A percentile compares a stretch with the other conserved stretches of the same genome.
phyloP scores from a whole-genome alignment of 2,113 vertebrate species.

The Atrichornis clamosus region DNA sequence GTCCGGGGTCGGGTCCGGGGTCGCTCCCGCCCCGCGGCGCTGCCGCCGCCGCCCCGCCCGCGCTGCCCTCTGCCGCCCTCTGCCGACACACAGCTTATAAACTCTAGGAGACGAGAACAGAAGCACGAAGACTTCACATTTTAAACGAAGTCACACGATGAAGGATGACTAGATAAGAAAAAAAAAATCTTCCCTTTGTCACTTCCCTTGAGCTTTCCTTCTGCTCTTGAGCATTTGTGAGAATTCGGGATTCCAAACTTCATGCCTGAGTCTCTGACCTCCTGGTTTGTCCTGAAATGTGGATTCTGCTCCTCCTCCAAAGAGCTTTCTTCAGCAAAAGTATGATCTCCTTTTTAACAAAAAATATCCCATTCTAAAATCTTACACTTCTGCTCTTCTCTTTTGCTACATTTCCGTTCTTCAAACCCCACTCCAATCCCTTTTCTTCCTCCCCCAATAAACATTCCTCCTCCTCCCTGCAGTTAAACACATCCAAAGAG shows the following conservation, averaged over 20 bases:
- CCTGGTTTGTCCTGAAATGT: not conserved
- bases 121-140: not conserved
- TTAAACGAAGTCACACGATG: not conserved
- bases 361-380: not conserved
- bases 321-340: not conserved
- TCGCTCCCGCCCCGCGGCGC: no score
- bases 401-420: not conserved
- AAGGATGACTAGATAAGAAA: not conserved
- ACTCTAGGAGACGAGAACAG: not conserved
- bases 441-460: not conserved
- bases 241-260: not conserved
- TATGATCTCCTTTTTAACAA: not conserved
- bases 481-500: not conserved
- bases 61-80: no score
- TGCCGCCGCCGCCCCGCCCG: no score
- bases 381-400: not conserved
- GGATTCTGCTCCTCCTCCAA: not conserved
- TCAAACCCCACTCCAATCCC: not conserved
- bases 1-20: not conserved
- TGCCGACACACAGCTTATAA: fast-evolving
- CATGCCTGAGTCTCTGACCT: not conserved
- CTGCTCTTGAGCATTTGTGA: not conserved
- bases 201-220: not conserved
- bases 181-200: not conserved
- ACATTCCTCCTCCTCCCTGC: not conserved